Percentiles rank a stretch among this genome's conserved stretches.
phyloP scores from a whole-genome alignment of 2,113 vertebrate species.

The Semnornis frantzii region DNA sequence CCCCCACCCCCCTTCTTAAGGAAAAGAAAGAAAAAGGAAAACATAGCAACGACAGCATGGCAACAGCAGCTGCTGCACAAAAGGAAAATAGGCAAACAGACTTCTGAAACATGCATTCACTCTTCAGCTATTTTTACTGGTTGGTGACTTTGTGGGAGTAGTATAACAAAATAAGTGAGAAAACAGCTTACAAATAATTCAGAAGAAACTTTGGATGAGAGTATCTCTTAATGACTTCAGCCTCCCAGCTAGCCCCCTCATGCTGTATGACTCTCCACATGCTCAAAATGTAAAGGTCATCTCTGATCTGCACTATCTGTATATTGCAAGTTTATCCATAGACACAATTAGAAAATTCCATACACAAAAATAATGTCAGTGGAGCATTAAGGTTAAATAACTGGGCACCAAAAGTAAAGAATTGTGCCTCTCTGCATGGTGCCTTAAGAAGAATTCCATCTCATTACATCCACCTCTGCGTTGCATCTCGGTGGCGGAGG shows the following conservation, averaged over 20 bases:
- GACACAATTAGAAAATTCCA: not conserved
- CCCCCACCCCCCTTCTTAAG: not conserved
- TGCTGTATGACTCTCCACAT: not conserved
- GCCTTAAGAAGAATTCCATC: not conserved
- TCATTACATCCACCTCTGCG: not conserved
- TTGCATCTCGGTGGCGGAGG: not conserved
- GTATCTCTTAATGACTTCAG: constrained; percentile 24
- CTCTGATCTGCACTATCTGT: constrained; percentile 11
- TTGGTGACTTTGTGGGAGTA: constrained; percentile 31
- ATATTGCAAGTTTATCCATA: not conserved
- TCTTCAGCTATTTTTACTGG: constrained; percentile 54
- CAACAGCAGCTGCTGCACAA: constrained; percentile 66
- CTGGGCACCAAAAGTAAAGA: not conserved
- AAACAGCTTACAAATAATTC: constrained; percentile 60
- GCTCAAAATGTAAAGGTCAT: constrained; percentile 32
- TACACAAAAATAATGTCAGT: not conserved
- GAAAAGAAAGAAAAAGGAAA: constrained; percentile 47
- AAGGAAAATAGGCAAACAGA: constrained; percentile 59
- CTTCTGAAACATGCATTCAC: constrained; percentile 30
- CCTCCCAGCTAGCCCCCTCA: constrained; percentile 12
- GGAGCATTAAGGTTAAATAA: constrained; percentile 39
- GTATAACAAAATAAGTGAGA: constrained; percentile 46
- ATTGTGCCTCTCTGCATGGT: not conserved
- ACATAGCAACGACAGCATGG: constrained; percentile 71
- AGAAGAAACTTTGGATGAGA: constrained; percentile 32